Evolutionary conservation across 23 tunicate species (phyloP).

Genomic region (Styela clava): DNA sequence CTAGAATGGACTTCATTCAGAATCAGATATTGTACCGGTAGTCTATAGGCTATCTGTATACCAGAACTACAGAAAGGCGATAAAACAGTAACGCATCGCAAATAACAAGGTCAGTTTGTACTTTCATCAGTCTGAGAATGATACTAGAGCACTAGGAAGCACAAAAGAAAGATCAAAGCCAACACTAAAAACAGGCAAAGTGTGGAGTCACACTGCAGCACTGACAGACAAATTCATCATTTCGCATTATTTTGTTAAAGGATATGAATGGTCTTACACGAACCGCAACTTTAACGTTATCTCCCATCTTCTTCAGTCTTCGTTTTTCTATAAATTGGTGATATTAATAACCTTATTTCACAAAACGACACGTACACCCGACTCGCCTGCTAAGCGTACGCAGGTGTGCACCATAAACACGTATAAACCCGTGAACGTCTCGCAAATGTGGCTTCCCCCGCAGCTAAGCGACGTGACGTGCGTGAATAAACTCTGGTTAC

Average conservation of each 20-base stretch:
- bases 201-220: no score
- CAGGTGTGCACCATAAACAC: neutral
- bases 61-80: no score
- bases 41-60: no score
- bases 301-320: constrained; percentile 35
- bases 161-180: neutral
- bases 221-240: neutral
- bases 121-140: no score
- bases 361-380: no score
- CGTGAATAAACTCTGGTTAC: neutral
- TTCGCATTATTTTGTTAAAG: constrained; percentile 20
- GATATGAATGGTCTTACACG: constrained; percentile 85
- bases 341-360: neutral
- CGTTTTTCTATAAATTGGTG: neutral
- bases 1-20: no score
- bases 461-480: neutral
- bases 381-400: no score
- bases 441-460: neutral
- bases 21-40: no score
- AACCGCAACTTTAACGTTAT: constrained; percentile 71
- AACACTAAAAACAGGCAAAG: neutral
- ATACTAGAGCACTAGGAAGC: no score
- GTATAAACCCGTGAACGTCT: neutral
- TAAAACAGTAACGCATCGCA: no score
- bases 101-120: no score